Base-by-base conservation (phyloP, 1,140 invertebrate genomes). In the Bombus pyrosoma region DNA sequence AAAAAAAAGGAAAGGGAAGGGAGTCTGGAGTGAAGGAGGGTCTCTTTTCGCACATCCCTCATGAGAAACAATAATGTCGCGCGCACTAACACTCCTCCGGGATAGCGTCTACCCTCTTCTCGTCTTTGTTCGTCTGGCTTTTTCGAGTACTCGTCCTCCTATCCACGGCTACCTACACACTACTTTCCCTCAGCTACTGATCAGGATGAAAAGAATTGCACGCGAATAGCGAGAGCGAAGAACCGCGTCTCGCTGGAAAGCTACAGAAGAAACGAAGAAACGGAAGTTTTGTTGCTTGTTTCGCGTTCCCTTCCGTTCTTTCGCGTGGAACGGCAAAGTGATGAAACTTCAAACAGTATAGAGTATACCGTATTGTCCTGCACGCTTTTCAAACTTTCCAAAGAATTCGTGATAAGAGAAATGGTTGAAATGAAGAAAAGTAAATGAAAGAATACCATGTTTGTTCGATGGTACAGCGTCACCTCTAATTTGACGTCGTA, bases 31-130 rank as follows among this genome's bases (percentile, higher is more conserved):
- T 62, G 76, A 78, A 73, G 68, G 76, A 73, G 81, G 86, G 76
- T 81, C 77, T 87, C 79, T 89, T 41, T 90, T 91, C 68, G 90
- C 87, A 71, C 86, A 89, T 91, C 88, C 85, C 86, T 88, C 84
- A 77, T 76, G 74, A 81, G 85, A 83, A 88, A 91, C 87, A 92
- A 91, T 92, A 91, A 89, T 90, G 89, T 85, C 88, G 76, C 86
- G 81, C 78, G 75, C 62, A 68, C 88, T 83, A 83, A 62, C 81
- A 86, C 80, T 77, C 47, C 59, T 84, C 66, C 85, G 82, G 39
- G 75, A 83, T 87, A 68, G 86, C 71, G 66, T 83, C 83, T 68
- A 74, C 81, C 73, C 83, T 57, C 66, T 80, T 25, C 62, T 71
- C 62, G 34, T 41, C 68, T 62, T 81, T 87, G 85, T 78, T 81